Base-by-base conservation (phyloP, 2,113 vertebrate species). In the Chrysochloris asiatica region DNA sequence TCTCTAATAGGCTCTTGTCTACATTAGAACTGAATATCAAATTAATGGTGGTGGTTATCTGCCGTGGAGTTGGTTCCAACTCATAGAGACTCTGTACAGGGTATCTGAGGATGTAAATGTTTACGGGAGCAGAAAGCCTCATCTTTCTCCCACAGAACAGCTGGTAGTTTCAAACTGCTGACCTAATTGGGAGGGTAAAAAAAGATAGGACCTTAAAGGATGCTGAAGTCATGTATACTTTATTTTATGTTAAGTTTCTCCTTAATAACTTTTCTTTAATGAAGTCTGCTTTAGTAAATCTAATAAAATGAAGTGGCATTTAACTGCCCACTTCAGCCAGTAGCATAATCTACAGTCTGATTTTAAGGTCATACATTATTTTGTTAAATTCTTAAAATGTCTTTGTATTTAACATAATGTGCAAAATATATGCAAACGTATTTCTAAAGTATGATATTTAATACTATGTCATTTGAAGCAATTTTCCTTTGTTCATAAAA, bases 321-420 rank as follows among this genome's bases (percentile, higher is more conserved):
- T 65, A 95, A 73, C 41, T 69, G 36, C 50, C 36, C n/a, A n/a
- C n/a, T n/a, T 8, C 30, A 45, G 45, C 73, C 10, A 83, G 33
- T 6, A 72, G n/a, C 24, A 28, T 80, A 50, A 45, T 63, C 54
- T 79, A 52, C 36, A 54, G 26, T 86, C 83, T 90, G 33, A 56
- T 88, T 93, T 90, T 89, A 61, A 86, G 61, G 65, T 72, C 72
- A 41, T 86, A n/a, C n/a, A 54, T 43, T 94, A 71, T 72, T 86
- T 81, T 21, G 59, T 91, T 71, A 79, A 83, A 72, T 65, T 93
- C 13, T 63, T 83, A 72, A 91, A 83, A 83, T n/a, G n/a, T 72
- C 72, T 65, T 93, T 59, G 47, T 72, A 65, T 59, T 88, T 84
- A 77, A 82, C 22, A 89, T 88, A 12, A 28, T 75, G 45, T 54